Evolutionary conservation across 2,113 vertebrate species (phyloP).

Genomic region (Brachyhypopomus occidentalis): DNA sequence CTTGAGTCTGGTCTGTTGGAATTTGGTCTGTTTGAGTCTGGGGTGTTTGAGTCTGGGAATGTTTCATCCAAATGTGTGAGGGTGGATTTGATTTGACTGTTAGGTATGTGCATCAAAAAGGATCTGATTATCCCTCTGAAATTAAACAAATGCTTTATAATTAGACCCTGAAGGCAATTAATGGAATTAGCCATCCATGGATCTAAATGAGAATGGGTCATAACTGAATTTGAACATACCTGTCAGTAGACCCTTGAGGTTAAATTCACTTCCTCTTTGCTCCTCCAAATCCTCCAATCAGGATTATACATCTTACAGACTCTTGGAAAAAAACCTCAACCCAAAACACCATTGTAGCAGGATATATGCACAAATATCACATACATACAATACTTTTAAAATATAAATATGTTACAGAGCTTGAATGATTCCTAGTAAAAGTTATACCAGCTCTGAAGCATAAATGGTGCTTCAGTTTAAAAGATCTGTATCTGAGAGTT

Average conservation of each 20-base stretch:
- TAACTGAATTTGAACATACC: constrained; percentile 30
- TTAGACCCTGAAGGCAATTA: constrained; percentile 47
- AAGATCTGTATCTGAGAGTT: no score
- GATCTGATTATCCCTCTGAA: constrained; percentile 27
- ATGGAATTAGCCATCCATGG: constrained; percentile 26
- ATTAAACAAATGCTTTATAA: constrained; percentile 42
- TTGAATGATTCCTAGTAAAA: no score
- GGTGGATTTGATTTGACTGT: background rate
- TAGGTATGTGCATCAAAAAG: constrained; percentile 12
- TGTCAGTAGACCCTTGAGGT: background rate
- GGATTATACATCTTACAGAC: background rate
- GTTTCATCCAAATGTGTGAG: background rate
- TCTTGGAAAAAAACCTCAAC: background rate
- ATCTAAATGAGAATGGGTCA: constrained; percentile 35
- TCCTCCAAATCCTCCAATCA: no score
- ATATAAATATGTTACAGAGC: no score
- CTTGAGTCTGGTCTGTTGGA: no score
- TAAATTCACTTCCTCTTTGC: background rate
- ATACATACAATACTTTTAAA: no score
- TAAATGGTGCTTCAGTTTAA: no score
- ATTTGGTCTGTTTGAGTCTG: no score
- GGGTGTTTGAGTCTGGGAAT: no score
- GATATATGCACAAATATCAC: no score
- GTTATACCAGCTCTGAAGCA: no score
- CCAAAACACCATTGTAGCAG: no score